Evolutionary conservation across 1,140 invertebrate species (phyloP).

Genomic region (Neotoxoptera formosana): DNA sequence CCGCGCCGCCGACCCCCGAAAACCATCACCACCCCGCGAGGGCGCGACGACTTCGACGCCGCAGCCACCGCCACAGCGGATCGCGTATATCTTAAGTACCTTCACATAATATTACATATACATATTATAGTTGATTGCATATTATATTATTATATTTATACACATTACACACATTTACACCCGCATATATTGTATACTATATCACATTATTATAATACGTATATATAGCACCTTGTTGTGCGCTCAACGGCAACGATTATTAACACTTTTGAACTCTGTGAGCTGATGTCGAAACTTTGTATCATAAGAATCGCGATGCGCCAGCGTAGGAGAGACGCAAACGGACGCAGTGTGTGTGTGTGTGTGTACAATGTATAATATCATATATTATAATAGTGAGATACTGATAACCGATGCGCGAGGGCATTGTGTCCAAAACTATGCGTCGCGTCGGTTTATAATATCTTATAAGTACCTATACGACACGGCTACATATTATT

Average conservation of each 20-base stretch:
- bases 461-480: not conserved
- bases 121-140: not conserved
- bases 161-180: no score
- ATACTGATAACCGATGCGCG: not conserved
- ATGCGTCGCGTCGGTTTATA: not conserved
- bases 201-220: not conserved
- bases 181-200: not conserved
- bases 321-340: not conserved
- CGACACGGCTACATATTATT: not conserved
- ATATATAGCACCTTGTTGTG: not conserved
- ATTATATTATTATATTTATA: not conserved
- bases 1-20: no score
- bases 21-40: no score
- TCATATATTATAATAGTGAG: not conserved
- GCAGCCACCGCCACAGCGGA: not conserved
- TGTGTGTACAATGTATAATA: not conserved
- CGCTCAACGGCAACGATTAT: not conserved
- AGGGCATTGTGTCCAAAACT: conserved; percentile 12
- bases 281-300: conserved; percentile 24
- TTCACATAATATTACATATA: not conserved
- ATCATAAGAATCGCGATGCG: not conserved
- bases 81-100: not conserved
- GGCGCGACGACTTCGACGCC: not conserved
- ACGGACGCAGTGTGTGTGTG: not conserved
- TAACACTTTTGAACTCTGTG: conserved; percentile 36